Percentiles rank a stretch among this genome's conserved stretches.
Evolutionary conservation across 1,140 invertebrate genomes (phyloP).

Genomic region (Apis florea): DNA sequence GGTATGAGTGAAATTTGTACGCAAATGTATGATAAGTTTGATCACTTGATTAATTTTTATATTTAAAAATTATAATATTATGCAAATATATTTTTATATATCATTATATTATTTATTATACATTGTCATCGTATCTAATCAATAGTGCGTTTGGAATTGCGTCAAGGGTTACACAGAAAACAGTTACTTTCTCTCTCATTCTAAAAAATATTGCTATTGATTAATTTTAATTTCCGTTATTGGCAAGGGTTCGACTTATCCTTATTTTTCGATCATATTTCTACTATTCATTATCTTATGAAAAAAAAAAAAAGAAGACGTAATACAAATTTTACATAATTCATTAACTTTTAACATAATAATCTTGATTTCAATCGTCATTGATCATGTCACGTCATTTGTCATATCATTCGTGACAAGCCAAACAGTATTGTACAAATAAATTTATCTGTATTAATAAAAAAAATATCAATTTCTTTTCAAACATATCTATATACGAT

Average conservation of each 20-base stretch:
- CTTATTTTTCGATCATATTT: slow-evolving; percentile 10
- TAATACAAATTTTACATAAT: background rate
- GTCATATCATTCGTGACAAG: background rate
- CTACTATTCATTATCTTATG: background rate
- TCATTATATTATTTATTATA: background rate
- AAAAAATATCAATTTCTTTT: background rate
- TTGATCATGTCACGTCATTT: background rate
- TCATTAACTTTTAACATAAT: background rate
- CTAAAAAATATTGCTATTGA: slow-evolving; percentile 30
- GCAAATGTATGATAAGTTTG: background rate
- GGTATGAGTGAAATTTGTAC: background rate
- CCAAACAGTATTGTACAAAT: too few relatives aligned
- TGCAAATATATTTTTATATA: slow-evolving; percentile 17
- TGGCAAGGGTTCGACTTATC: slow-evolving; percentile 50
- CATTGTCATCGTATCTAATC: background rate
- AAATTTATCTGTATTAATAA: too few relatives aligned
- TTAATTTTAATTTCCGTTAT: slow-evolving; percentile 3
- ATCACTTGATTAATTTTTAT: background rate
- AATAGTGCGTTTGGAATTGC: slow-evolving; percentile 52
- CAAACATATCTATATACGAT: slow-evolving; percentile 1
- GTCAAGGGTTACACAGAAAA: slow-evolving; percentile 45
- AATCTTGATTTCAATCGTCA: background rate
- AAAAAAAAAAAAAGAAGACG: background rate
- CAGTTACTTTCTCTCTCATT: slow-evolving; percentile 59
- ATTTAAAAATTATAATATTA: background rate